Evolutionary conservation across 2,888 invertebrate species (phyloP), one percentile per base, ranked within the genome.

Genomic region (Lasioglossum oenotherae): DNA sequence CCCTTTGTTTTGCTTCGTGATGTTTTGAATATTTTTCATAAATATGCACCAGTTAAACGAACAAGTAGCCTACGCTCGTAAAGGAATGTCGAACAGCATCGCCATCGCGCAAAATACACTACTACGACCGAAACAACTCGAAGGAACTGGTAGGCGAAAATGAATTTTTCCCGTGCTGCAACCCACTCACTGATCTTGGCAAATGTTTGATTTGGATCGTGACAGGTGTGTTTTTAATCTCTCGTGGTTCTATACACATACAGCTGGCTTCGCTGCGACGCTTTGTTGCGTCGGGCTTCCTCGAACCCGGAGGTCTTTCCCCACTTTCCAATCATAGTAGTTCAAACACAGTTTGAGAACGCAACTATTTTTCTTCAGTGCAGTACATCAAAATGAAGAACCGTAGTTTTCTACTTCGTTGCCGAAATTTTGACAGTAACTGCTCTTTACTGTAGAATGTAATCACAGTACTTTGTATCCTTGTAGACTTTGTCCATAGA

Each of bases 11-110:
- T 60, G 60, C 27, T 27, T 27, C 60, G 14, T 4, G 27, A 27
- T 60, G 27, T 14, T 27, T 14, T 60, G 88, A 77, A 81, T 81
- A 71, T 90, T 90, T 84, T 67, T 31, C 46, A 88, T 82, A 88
- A 83, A 88, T 82, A 80, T 74, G 75, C 78, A 73, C 38, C 76
- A 53, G 78, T 81, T 81, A 67, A 83, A 81, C 69, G 74, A 69
- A 78, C 67, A 76, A 78, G 86, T 46, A 41, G 71, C 72, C 69
- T 53, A 71, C 78, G 38, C 67, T 60, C 64, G 82, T 67, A 73
- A 76, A 31, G 69, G 75, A 31, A 67, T 76, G n/a, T n/a, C 49
- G 73, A 69, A 53, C 73, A 35, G 64, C 76, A 23, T 64, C n/a
- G 67, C 60, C 35, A 78, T 64, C 64, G 83, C 76, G 69, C 82